Evolutionary conservation across 2,797 vertebrate species (phyloP).

Genomic region (Lutjanus argentimaculatus): DNA sequence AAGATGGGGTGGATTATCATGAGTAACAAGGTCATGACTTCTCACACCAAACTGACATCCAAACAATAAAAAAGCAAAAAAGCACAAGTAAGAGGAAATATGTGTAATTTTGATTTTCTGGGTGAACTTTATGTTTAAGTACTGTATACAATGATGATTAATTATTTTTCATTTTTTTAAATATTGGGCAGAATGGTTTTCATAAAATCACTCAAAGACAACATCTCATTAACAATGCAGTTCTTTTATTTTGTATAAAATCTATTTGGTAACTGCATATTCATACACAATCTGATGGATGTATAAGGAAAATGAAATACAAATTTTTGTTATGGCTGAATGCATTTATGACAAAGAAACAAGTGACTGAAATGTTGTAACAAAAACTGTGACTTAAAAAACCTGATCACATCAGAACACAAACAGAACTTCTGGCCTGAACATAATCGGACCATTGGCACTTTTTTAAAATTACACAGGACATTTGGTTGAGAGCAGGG

Average conservation of each 20-base stretch:
- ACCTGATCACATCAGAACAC: slow-evolving; percentile 33
- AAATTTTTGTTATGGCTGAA: slow-evolving; percentile 51
- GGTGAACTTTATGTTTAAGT: not conserved
- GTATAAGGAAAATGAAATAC: slow-evolving; percentile 22
- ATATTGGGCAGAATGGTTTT: not conserved
- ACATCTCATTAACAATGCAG: slow-evolving; percentile 51
- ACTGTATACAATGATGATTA: not conserved
- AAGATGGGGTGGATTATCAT: too few relatives aligned
- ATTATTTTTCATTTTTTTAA: not conserved
- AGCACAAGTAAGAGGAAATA: too few relatives aligned
- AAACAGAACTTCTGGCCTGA: slow-evolving; percentile 35
- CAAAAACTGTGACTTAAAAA: slow-evolving; percentile 11
- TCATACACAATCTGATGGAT: slow-evolving; percentile 64
- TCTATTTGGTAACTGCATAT: slow-evolving; percentile 72
- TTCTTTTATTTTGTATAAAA: slow-evolving; percentile 82
- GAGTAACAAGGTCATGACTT: too few relatives aligned
- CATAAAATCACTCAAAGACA: slow-evolving; percentile 30
- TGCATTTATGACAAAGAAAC: slow-evolving; percentile 37
- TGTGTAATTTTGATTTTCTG: too few relatives aligned
- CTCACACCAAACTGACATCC: too few relatives aligned
- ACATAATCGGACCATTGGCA: slow-evolving; percentile 61
- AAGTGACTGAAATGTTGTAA: slow-evolving; percentile 13
- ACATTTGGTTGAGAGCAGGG: slow-evolving; percentile 42
- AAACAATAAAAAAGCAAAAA: too few relatives aligned
- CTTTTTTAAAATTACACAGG: slow-evolving; percentile 50